phyloP scores from a whole-genome alignment of 2,888 invertebrate species.

The Ditula angustiorana region DNA sequence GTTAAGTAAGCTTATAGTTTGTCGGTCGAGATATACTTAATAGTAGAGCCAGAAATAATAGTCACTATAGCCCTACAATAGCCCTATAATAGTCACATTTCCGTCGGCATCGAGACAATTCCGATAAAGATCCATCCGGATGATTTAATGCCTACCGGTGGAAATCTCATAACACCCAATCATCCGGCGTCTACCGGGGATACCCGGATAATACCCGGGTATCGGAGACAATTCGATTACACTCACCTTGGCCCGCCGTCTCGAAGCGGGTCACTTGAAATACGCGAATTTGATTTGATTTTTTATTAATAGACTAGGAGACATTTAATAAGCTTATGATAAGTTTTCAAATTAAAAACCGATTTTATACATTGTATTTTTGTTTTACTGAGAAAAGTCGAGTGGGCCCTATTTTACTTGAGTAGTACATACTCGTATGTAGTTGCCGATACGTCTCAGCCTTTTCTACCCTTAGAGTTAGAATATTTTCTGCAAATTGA shows the following conservation, averaged over 20 bases:
- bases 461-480: too few relatives aligned
- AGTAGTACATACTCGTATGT: too few relatives aligned
- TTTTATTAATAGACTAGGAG: slow-evolving; percentile 5
- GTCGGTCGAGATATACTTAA: too few relatives aligned
- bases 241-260: slow-evolving; percentile 46
- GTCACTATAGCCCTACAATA: slow-evolving; percentile 10
- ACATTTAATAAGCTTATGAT: too few relatives aligned
- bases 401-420: too few relatives aligned
- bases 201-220: slow-evolving; percentile 41
- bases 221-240: slow-evolving; percentile 57
- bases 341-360: too few relatives aligned
- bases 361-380: too few relatives aligned
- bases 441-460: too few relatives aligned
- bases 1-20: too few relatives aligned
- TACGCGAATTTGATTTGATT: slow-evolving; percentile 30
- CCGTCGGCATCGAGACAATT: slow-evolving; percentile 43
- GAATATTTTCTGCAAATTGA: too few relatives aligned
- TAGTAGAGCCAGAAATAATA: too few relatives aligned
- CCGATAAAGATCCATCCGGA: slow-evolving; percentile 52
- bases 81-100: slow-evolving; percentile 53
- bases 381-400: too few relatives aligned
- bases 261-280: slow-evolving; percentile 20
- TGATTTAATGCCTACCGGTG: slow-evolving; percentile 71
- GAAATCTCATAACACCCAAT: slow-evolving; percentile 82
- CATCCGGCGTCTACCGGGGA: slow-evolving; percentile 64